A percentile compares a stretch with the other conserved stretches of the same genome.
These are phyloP conservation scores for Caenorhabditis macrosperma DNA, from an alignment of 2,888 invertebrate species.

Conservation along the genomic window DNA sequence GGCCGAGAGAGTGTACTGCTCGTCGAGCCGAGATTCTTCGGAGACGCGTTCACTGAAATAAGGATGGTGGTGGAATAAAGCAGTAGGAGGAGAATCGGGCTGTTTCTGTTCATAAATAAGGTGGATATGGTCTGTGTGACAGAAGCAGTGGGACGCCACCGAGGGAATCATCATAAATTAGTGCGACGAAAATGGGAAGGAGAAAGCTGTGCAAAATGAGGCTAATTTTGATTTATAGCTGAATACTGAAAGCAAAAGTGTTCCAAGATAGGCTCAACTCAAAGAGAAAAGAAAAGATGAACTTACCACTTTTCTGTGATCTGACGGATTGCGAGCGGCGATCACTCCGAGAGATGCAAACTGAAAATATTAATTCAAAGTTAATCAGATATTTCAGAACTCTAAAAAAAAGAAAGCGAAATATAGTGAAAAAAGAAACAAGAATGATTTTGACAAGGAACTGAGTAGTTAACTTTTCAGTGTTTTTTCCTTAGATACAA, in stretches of 20 bases:
- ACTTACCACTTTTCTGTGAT: slow-evolving; percentile 57
- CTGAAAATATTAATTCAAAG: slow-evolving; percentile 25
- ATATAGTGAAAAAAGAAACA: neutral
- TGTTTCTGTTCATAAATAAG: slow-evolving; percentile 37
- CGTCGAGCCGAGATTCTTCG: slow-evolving; percentile 33
- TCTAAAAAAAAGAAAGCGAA: no score
- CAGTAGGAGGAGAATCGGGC: neutral
- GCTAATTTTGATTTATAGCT: slow-evolving; percentile 58
- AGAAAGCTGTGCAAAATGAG: slow-evolving; percentile 18
- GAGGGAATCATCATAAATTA: slow-evolving; percentile 21
- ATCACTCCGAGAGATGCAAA: slow-evolving; percentile 48
- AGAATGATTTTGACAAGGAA: neutral
- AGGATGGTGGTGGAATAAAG: no score
- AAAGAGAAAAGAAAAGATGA: neutral
- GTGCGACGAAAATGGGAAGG: neutral
- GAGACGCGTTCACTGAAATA: slow-evolving; percentile 39
- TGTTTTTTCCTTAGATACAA: slow-evolving; percentile 22
- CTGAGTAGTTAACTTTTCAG: neutral
- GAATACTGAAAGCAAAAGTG: neutral
- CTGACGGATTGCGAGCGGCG: slow-evolving; percentile 63
- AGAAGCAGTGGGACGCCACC: neutral
- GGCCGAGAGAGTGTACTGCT: slow-evolving; percentile 40
- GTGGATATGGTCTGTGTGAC: slow-evolving; percentile 8
- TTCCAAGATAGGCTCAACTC: neutral
- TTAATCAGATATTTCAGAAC: no score